A percentile compares a stretch with the other conserved stretches of the same genome.
Conservation (phyloP, 2,797 vertebrate genomes). For the Harpagifer antarcticus region DNA sequence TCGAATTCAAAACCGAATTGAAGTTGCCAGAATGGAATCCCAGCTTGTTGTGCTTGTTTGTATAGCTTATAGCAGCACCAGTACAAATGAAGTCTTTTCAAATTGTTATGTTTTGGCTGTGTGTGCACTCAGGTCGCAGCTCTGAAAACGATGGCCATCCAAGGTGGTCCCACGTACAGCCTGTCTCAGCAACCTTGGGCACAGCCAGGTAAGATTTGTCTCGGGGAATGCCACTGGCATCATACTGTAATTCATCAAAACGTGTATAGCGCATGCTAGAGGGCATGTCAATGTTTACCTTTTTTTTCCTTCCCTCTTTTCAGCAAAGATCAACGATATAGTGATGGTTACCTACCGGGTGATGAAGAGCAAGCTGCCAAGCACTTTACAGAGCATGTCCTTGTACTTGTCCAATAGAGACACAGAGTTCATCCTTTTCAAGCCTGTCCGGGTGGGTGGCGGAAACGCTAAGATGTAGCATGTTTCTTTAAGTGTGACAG, state of each 20-base stretch:
- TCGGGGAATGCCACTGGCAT: conserved; percentile 51
- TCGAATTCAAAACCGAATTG: conserved; percentile 16
- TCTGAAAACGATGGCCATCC: conserved; percentile 93
- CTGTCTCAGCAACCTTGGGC: conserved; percentile 97
- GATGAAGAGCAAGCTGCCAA: conserved; percentile 95
- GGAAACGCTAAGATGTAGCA: conserved; percentile 33
- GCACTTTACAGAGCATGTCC: conserved; percentile 95
- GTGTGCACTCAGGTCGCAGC: conserved; percentile 88
- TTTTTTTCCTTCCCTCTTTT: conserved; percentile 68
- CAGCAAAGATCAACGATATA: conserved; percentile 96
- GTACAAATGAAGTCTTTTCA: conserved; percentile 20
- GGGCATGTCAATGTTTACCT: conserved; percentile 60
- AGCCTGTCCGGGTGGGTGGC: conserved; percentile 95
- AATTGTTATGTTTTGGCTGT: conserved; percentile 31
- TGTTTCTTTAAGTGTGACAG: conserved; percentile 22
- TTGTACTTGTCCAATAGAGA: conserved; percentile 98
- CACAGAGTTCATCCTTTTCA: conserved; percentile 98
- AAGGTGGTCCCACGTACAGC: conserved; percentile 95
- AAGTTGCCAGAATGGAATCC: conserved; percentile 18
- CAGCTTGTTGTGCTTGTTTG: conserved; percentile 20
- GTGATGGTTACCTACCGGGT: conserved; percentile 92
- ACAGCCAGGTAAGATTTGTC: conserved; percentile 90
- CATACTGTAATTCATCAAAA: conserved; percentile 69
- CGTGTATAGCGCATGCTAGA: conserved; percentile 53
- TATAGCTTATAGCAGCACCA: conserved; percentile 1